These are phyloP conservation scores for Myopa tessellatipennis DNA, from an alignment of 2,888 invertebrate genomes.

Conservation along the genomic window DNA sequence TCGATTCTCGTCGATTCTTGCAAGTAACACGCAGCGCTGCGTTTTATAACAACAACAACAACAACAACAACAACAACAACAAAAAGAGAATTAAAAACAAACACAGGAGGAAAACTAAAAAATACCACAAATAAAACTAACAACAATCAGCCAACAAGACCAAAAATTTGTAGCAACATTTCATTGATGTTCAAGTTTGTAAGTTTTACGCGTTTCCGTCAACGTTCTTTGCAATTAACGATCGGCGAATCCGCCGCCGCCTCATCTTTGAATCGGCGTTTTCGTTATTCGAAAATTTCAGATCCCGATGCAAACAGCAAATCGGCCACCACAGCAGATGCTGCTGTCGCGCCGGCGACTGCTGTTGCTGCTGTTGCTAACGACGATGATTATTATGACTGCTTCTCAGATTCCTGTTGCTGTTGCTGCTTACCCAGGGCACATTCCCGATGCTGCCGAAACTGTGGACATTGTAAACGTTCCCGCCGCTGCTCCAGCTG, in stretches of 20 bases:
- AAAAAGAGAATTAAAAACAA: neutral
- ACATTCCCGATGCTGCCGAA: conserved; percentile 55
- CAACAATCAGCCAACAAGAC: conserved; percentile 27
- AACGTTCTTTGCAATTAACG: conserved; percentile 40
- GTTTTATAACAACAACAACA: conserved; percentile 20
- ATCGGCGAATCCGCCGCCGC: conserved; percentile 21
- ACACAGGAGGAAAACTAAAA: neutral
- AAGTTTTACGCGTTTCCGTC: conserved; percentile 52
- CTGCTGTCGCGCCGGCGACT: neutral
- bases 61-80: conserved; percentile 22
- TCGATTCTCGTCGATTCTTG: conserved; percentile 38
- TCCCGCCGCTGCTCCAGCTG: conserved; percentile 49
- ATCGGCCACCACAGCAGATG: neutral
- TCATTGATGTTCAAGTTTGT: conserved; percentile 62
- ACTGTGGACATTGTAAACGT: conserved; percentile 53
- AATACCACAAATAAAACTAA: conserved; percentile 17
- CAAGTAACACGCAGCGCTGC: conserved; percentile 16
- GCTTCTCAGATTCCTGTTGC: conserved; percentile 14
- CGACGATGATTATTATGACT: conserved; percentile 18
- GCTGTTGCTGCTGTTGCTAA: conserved; percentile 23
- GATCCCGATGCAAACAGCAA: conserved; percentile 55
- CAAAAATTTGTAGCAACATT: conserved; percentile 1
- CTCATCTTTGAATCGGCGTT: conserved; percentile 28
- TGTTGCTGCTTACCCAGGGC: conserved; percentile 45
- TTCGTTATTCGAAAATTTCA: conserved; percentile 53